Base-by-base conservation (phyloP, 2,888 invertebrate species). In the Ormyrus labotus region DNA sequence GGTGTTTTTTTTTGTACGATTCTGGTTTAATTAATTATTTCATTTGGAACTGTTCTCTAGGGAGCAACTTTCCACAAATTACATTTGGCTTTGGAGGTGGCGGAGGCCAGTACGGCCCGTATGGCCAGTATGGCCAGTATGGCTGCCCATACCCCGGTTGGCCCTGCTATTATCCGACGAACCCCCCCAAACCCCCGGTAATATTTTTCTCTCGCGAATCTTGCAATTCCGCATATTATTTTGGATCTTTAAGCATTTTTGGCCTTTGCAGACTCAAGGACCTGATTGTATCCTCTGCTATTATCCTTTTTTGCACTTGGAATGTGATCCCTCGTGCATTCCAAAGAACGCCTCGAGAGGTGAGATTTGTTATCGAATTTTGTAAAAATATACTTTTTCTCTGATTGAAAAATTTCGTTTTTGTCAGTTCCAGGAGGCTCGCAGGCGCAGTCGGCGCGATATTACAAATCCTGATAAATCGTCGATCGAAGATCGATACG, bases 301-400 rank as follows among this genome's bases (percentile, higher is more conserved):
- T n/a, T 82, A 84, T 81, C 85, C 87, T 5, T 78, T 87, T n/a
- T 75, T 84, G 11, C 83, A 83, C 13, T 84, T 85, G 61, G 85
- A 78, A 34, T 89, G 89, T 68, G 86, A 88, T 63, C 61, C 84
- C 11, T 75, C 75, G 10, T 89, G 89, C 82, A 82, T 84, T 9
- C 19, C 68, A 10, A 74, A 70, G 19, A 19, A 19, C 19, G 51
- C 70, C 75, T 6, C 48, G 55, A 34, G 67, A 11, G 48, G 13
- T 61, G 5, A 53, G 3, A 9, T 6, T 34, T 55, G 2, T 50
- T 9, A 5, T n/a, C n/a, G 8, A 11, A 50, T 47, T 8, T 51
- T 58, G 3, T 34, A n/a, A 48, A 19, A 19, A 19, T 19, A 19
- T 2, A 1, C 19, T 19, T 19, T 19, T 19, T 19, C 19, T 19